A percentile compares a stretch with the other conserved stretches of the same genome.
These are phyloP conservation scores for Myotis lucifugus DNA, from an alignment of 2,113 vertebrate genomes.

Conservation along the genomic window DNA sequence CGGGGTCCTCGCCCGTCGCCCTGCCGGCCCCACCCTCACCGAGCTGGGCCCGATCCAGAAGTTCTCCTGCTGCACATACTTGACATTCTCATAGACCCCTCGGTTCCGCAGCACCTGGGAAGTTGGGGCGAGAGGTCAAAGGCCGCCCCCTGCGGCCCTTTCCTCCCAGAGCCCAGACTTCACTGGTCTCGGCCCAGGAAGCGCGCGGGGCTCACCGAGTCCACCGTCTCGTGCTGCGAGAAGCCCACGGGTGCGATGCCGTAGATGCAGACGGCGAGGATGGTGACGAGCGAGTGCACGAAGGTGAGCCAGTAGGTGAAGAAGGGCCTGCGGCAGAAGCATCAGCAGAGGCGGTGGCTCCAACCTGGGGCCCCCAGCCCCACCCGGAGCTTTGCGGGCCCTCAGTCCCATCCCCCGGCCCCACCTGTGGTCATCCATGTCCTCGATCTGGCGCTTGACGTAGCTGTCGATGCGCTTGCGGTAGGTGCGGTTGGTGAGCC, in stretches of 20 bases:
- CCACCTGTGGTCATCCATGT: conserved; percentile 98
- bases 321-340: conserved; percentile 90
- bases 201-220: conserved; percentile 90
- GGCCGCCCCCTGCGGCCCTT: rapidly evolving
- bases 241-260: conserved; percentile 98
- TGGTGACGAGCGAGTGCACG: conserved; percentile 97
- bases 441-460: conserved; percentile 97
- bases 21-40: conserved; percentile 80
- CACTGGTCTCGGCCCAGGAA: rapidly evolving
- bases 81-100: conserved; percentile 98
- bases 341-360: not conserved
- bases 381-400: rapidly evolving
- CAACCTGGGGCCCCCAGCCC: not conserved
- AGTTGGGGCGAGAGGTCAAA: not conserved
- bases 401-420: rapidly evolving
- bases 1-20: rapidly evolving
- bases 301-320: conserved; percentile 99
- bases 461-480: conserved; percentile 99
- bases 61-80: conserved; percentile 98
- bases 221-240: conserved; percentile 97
- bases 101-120: conserved; percentile 96
- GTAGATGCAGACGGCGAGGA: conserved; percentile 96
- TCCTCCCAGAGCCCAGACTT: not conserved
- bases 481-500: conserved; percentile 98
- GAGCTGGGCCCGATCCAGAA: conserved; percentile 99